Evolutionary conservation across 1,140 invertebrate species (phyloP).

Genomic region (Drosophila ogumai): DNA sequence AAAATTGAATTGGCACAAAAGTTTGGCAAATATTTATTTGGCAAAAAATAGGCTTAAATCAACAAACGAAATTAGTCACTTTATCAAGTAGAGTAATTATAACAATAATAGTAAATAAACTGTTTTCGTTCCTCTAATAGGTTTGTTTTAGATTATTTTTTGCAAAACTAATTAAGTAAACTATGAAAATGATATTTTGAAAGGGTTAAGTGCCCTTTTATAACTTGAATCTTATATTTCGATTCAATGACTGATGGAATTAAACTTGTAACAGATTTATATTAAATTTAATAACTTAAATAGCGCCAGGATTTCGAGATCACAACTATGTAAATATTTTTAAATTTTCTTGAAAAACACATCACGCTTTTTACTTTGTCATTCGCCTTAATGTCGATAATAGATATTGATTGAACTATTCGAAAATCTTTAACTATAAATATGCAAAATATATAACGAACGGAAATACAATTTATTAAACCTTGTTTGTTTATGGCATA

Average conservation of each 20-base stretch:
- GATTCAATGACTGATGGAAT: not conserved
- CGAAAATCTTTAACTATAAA: slow-evolving; percentile 2
- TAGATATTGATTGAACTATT: slow-evolving; percentile 6
- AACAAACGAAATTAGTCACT: slow-evolving; percentile 5
- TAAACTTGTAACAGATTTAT: too few relatives aligned
- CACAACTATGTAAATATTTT: not conserved
- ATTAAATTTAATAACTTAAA: not conserved
- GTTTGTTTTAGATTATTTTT: not conserved
- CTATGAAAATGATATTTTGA: not conserved
- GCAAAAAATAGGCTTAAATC: slow-evolving; percentile 1
- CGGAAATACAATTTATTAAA: slow-evolving; percentile 61
- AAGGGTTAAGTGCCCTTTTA: not conserved
- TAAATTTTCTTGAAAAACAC: not conserved
- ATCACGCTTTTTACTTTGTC: not conserved
- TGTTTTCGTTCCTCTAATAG: too few relatives aligned
- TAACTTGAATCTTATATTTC: not conserved
- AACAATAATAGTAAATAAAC: slow-evolving; percentile 5
- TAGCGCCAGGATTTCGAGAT: not conserved
- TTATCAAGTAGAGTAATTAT: slow-evolving; percentile 13
- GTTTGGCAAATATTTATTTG: slow-evolving; percentile 10
- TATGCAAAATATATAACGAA: slow-evolving; percentile 3
- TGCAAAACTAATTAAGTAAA: not conserved
- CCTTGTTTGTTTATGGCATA: slow-evolving; percentile 72
- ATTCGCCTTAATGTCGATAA: not conserved
- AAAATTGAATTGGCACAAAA: slow-evolving; percentile 1